Evolutionary conservation across 2,888 invertebrate species (phyloP).

Genomic region (Athripsodes cinereus): DNA sequence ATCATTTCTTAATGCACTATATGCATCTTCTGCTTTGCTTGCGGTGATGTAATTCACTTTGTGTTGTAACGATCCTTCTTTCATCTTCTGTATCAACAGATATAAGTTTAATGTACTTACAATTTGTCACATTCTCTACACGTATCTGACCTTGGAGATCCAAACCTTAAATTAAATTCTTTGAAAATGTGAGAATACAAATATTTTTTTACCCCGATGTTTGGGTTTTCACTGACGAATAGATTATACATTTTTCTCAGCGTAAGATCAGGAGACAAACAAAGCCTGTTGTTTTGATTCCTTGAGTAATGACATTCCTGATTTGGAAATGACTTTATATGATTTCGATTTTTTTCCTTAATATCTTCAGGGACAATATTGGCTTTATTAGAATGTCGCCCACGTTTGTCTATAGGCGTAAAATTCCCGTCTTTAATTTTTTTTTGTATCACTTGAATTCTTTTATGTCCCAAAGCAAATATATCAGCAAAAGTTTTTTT

Average conservation of each 20-base stretch:
- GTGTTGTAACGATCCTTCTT: background rate
- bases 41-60: constrained; percentile 1
- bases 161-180: constrained; percentile 2
- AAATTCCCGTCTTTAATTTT: background rate
- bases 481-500: background rate
- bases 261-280: background rate
- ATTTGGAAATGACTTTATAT: background rate
- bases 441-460: background rate
- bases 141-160: constrained; percentile 1
- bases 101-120: constrained; percentile 5
- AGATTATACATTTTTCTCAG: background rate
- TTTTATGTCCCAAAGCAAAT: background rate
- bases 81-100: background rate
- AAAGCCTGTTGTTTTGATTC: background rate
- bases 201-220: background rate
- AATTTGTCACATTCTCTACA: background rate
- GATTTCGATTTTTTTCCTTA: background rate
- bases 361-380: background rate
- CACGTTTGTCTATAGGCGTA: background rate
- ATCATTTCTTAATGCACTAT: background rate
- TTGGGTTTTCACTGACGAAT: background rate
- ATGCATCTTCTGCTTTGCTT: background rate
- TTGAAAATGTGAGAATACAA: background rate
- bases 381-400: background rate
- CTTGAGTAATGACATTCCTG: constrained; percentile 1